phyloP scores from a whole-genome alignment of 2,797 vertebrate species.

The Hippoglossus hippoglossus region DNA sequence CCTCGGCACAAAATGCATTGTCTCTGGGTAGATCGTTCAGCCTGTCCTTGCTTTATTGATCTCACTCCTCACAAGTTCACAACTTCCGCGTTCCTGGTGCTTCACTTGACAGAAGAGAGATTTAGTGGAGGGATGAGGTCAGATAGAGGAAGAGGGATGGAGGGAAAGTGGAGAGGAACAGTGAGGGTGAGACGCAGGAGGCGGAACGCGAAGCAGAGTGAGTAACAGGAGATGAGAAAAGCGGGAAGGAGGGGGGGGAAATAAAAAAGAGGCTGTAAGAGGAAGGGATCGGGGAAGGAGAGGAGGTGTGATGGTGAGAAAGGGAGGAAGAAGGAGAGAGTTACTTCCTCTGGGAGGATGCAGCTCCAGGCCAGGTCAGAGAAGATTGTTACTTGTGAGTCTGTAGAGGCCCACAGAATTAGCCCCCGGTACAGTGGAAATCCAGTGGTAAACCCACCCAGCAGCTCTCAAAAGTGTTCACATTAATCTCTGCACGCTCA shows the following conservation, averaged over 20 bases:
- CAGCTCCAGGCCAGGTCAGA: conserved; percentile 67
- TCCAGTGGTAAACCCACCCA: conserved; percentile 74
- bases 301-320: conserved; percentile 25
- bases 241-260: conserved; percentile 34
- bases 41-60: conserved; percentile 87
- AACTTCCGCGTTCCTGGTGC: conserved; percentile 83
- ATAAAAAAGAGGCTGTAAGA: conserved; percentile 36
- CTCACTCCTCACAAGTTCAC: conserved; percentile 83
- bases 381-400: conserved; percentile 80
- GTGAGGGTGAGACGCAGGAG: conserved; percentile 36
- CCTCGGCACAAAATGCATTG: conserved; percentile 75
- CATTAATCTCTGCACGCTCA: conserved; percentile 58
- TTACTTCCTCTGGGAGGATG: conserved; percentile 73
- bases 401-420: conserved; percentile 72
- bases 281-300: conserved; percentile 36
- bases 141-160: conserved; percentile 76
- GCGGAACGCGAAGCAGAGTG: conserved; percentile 39
- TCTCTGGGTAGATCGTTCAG: conserved; percentile 79
- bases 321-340: conserved; percentile 57
- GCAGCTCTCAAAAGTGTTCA: conserved; percentile 64
- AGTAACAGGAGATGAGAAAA: conserved; percentile 57
- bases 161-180: conserved; percentile 52
- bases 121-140: conserved; percentile 86
- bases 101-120: conserved; percentile 82
- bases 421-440: conserved; percentile 72